phyloP scores from a whole-genome alignment of 2,797 vertebrate species.

The Galaxias olidus region DNA sequence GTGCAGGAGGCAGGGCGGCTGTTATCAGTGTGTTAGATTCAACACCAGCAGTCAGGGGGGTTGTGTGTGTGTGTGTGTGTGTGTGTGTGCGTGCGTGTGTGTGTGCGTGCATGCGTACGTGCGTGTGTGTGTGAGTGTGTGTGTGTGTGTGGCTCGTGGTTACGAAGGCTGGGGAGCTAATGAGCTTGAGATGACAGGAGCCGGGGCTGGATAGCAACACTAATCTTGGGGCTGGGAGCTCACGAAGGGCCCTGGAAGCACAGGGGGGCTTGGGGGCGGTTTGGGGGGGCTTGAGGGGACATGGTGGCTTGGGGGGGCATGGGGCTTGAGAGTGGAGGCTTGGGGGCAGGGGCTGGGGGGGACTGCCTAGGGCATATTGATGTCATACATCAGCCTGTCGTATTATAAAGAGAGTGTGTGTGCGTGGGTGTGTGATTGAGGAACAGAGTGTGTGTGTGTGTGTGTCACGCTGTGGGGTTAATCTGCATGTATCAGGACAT shows the following conservation, averaged over 20 bases:
- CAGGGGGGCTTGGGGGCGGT: no score
- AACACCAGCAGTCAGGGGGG: neutral
- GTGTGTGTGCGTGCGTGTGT: slow-evolving; percentile 8
- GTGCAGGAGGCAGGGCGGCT: no score
- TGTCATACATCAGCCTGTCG: slow-evolving; percentile 81
- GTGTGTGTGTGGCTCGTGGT: slow-evolving; percentile 43
- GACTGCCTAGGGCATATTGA: slow-evolving; percentile 81
- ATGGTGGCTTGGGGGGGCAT: no score
- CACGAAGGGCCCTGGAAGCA: no score
- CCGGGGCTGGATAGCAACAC: slow-evolving; percentile 36
- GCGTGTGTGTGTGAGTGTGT: slow-evolving; percentile 16
- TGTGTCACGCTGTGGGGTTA: slow-evolving; percentile 50
- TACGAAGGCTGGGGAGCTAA: slow-evolving; percentile 49
- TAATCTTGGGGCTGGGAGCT: no score
- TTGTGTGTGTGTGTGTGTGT: slow-evolving; percentile 4
- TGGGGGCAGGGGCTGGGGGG: slow-evolving; percentile 54
- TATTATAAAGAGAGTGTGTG: slow-evolving; percentile 51
- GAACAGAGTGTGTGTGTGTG: slow-evolving; percentile 24
- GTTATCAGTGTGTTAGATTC: no score
- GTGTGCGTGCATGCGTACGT: slow-evolving; percentile 55
- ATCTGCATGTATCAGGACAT: slow-evolving; percentile 75
- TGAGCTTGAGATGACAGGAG: slow-evolving; percentile 60
- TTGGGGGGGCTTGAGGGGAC: no score
- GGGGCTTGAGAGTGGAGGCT: neutral
- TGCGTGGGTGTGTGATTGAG: slow-evolving; percentile 40